Evolutionary conservation across 2,113 vertebrate species (phyloP).

Genomic region (Myotis yumanensis): DNA sequence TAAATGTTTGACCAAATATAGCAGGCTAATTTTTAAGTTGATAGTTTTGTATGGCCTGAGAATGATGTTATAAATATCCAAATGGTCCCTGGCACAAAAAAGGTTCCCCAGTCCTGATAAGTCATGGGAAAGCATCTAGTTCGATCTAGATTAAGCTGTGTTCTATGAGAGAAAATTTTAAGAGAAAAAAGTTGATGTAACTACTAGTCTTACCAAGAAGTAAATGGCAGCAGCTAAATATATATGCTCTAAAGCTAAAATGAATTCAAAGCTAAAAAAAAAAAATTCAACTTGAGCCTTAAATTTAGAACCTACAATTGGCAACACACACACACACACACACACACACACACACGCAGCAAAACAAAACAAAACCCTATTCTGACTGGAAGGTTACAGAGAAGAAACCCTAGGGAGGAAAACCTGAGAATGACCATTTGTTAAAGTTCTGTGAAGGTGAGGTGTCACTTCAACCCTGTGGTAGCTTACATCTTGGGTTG

Average conservation of each 20-base stretch:
- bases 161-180: slow-evolving; percentile 48
- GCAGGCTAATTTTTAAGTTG: no score
- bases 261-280: slow-evolving; percentile 52
- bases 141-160: not conserved
- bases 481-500: not conserved
- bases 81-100: no score
- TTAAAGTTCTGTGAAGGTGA: not conserved
- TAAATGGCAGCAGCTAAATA: slow-evolving; percentile 55
- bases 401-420: not conserved
- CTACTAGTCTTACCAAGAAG: not conserved
- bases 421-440: not conserved
- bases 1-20: no score
- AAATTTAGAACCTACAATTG: slow-evolving; percentile 78
- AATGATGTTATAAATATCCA: no score
- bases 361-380: not conserved
- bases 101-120: no score
- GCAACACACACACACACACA: not conserved
- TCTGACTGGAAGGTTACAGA: not conserved
- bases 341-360: not conserved
- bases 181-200: not conserved
- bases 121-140: not conserved
- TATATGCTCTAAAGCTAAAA: slow-evolving; percentile 49
- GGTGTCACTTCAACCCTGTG: not conserved
- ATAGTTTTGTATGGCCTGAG: no score
- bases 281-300: slow-evolving; percentile 43